A percentile compares a stretch with the other conserved stretches of the same genome.
phyloP scores from a whole-genome alignment of 2,888 invertebrate genomes.

The Brachypterus glaber region DNA sequence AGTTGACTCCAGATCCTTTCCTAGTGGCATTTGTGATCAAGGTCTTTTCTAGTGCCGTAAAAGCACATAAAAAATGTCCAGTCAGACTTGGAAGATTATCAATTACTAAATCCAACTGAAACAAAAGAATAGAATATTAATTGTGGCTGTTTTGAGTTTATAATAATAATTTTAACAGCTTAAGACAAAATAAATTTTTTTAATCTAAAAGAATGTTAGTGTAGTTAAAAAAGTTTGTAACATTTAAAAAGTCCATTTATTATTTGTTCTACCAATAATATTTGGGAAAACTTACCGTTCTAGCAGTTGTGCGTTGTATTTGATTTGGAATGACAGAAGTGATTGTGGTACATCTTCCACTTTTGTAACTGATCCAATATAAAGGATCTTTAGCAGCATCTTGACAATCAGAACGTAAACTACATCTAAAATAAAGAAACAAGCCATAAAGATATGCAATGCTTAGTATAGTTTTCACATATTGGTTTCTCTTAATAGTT shows the following conservation, averaged over 20 bases:
- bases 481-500: too few relatives aligned
- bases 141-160: neutral
- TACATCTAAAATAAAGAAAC: slow-evolving; percentile 52
- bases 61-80: slow-evolving; percentile 88
- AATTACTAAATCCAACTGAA: slow-evolving; percentile 77
- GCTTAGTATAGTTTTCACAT: too few relatives aligned
- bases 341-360: slow-evolving; percentile 93
- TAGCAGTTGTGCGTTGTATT: slow-evolving; percentile 84
- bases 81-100: slow-evolving; percentile 89
- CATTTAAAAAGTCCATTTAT: too few relatives aligned
- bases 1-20: slow-evolving; percentile 84
- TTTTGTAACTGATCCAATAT: slow-evolving; percentile 95
- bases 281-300: slow-evolving; percentile 53
- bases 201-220: too few relatives aligned
- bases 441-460: neutral
- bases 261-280: too few relatives aligned
- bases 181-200: neutral
- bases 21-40: slow-evolving; percentile 84
- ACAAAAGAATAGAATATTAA: slow-evolving; percentile 18
- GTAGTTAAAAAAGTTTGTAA: too few relatives aligned
- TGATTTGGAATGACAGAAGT: slow-evolving; percentile 85
- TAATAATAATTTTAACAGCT: slow-evolving; percentile 9
- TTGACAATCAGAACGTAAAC: slow-evolving; percentile 81
- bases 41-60: slow-evolving; percentile 82
- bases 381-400: slow-evolving; percentile 86